These are phyloP conservation scores for Lucinisca nassula DNA, from an alignment of 2,888 invertebrate species.

Conservation along the genomic window DNA sequence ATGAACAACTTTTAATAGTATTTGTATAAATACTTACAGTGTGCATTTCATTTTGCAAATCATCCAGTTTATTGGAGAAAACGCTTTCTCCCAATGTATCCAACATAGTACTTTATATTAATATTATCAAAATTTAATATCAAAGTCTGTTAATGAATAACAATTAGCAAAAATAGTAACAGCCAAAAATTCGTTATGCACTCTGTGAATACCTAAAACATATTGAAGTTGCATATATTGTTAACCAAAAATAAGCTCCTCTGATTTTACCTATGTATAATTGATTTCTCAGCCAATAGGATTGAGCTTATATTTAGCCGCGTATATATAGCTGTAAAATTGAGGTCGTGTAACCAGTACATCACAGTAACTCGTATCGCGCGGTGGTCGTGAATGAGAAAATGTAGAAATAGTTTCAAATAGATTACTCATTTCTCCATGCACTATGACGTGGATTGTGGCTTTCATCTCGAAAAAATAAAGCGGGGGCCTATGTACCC, in stretches of 20 bases:
- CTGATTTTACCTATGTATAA: slow-evolving; percentile 12
- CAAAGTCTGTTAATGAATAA: neutral
- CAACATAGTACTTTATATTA: neutral
- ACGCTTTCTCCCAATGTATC: neutral
- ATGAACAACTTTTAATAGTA: no score
- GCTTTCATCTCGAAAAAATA: neutral
- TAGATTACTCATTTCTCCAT: neutral
- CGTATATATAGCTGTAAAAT: neutral
- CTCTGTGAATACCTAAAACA: slow-evolving; percentile 52
- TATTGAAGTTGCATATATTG: slow-evolving; percentile 47
- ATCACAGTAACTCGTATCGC: neutral
- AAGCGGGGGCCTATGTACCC: neutral
- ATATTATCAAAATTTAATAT: neutral
- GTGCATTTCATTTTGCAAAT: neutral
- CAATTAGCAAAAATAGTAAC: slow-evolving; percentile 3
- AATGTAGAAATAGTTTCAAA: slow-evolving; percentile 1
- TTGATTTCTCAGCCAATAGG: slow-evolving; percentile 6
- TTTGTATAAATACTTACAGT: neutral
- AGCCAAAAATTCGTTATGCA: neutral
- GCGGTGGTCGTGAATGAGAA: slow-evolving; percentile 24
- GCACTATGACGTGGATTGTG: neutral
- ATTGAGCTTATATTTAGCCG: neutral
- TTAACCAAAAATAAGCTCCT: slow-evolving; percentile 8
- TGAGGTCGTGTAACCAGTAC: neutral
- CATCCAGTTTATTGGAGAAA: slow-evolving; percentile 5